phyloP scores from a whole-genome alignment of 2,888 invertebrate species.

The Phrixothrix hirtus region DNA sequence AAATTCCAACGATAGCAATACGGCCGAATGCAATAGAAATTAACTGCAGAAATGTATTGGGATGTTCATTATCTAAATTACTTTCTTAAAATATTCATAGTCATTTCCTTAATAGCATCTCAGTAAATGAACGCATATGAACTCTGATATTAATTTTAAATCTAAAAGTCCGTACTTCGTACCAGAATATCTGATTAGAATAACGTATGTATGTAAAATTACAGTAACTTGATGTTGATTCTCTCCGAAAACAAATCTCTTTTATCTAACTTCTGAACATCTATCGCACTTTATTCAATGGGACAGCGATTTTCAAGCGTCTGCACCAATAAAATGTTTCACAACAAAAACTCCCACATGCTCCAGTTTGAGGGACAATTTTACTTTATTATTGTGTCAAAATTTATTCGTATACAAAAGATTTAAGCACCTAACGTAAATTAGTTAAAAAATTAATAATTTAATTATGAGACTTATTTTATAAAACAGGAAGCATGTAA shows the following conservation, averaged over 20 bases:
- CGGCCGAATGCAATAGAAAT: too few relatives aligned
- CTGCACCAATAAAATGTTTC: slow-evolving; percentile 20
- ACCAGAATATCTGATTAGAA: slow-evolving; percentile 7
- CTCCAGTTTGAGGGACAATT: slow-evolving; percentile 6
- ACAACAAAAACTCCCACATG: slow-evolving; percentile 6
- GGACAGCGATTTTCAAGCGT: slow-evolving; percentile 29
- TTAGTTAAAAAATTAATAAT: background rate
- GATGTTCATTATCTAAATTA: slow-evolving; percentile 10
- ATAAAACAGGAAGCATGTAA: too few relatives aligned
- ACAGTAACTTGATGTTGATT: slow-evolving; percentile 29
- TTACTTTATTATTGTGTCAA: slow-evolving; percentile 5
- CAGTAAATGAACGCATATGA: too few relatives aligned
- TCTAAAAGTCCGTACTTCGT: too few relatives aligned
- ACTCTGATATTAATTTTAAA: too few relatives aligned
- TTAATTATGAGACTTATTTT: too few relatives aligned
- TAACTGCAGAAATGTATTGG: background rate
- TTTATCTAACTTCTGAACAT: slow-evolving; percentile 26
- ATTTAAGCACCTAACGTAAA: background rate
- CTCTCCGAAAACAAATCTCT: slow-evolving; percentile 29
- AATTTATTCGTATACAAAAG: slow-evolving; percentile 2
- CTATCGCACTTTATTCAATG: slow-evolving; percentile 29
- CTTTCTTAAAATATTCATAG: background rate
- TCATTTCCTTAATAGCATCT: slow-evolving; percentile 8
- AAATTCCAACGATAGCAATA: too few relatives aligned
- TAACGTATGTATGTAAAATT: slow-evolving; percentile 21